Base-by-base conservation (phyloP, 2,797 vertebrate species). In the Falco rusticolus region DNA sequence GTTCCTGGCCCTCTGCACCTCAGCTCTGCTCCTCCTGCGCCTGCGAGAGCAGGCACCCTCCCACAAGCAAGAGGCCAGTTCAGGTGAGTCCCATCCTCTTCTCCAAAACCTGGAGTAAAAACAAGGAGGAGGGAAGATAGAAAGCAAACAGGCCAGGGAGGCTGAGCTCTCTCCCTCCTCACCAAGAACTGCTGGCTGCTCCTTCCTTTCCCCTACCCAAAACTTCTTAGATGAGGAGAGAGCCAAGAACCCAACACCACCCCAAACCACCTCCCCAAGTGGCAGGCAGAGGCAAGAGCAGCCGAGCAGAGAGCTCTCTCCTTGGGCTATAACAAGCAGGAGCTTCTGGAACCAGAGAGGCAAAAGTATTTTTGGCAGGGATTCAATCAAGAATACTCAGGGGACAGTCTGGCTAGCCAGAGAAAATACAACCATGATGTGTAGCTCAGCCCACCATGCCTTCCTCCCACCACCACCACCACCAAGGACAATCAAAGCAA, bases 221-320 rank as follows among this genome's bases (percentile, higher is more conserved):
- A 87, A 16, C 18, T 74, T 34, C 24, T 26, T 45, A 72, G 21
- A 43, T 63, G 54, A 66, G 51, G 10, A 81, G 21, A 86, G 20
- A 57, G 20, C 26, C 43, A 17, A 20, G 85, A 31, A 7, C 61
- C 39, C 28, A 83, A 18, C 16, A 61, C 26, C 60, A 76, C 17
- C 60, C 13, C 0, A 1, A 6, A 10, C 16, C 0, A 1, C 31
- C n/a, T 92, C 24, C 43, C 63, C 33, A 15, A 31, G 53, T 0
- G 0, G 45, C 41, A 56, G 54, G 47, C 47, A 66, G 77, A 79
- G 34, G 29, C 5, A 20, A 75, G 37, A 66, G 68, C 53, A 66
- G 60, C 56, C 89, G 87, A 50, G 19, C 10, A 29, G 54, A 91
- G 65, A 78, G 50, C 9, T 34, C 50, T 75, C 43, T 90, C 77